Conservation (phyloP, 2,888 invertebrate genomes). For the Dysmachus trigonus region DNA sequence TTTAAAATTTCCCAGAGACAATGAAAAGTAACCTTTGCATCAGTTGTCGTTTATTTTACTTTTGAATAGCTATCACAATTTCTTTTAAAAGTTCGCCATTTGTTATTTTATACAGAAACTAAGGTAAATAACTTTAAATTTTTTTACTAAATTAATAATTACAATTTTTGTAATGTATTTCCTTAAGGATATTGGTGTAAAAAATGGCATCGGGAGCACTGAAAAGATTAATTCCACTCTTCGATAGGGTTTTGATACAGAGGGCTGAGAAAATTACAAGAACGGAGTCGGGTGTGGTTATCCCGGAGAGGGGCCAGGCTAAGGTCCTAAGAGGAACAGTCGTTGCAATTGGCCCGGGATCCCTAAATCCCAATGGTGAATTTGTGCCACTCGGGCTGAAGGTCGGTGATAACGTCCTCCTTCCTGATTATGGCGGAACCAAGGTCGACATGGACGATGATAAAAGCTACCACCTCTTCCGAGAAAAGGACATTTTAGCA, state of each 20-base stretch:
- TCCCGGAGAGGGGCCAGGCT: background rate
- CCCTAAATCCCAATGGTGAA: background rate
- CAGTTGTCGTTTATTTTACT: background rate
- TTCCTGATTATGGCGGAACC: conserved; percentile 16
- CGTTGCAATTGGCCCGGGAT: conserved; percentile 19
- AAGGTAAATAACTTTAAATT: background rate
- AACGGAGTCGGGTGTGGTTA: background rate
- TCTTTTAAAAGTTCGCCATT: background rate
- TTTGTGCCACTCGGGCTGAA: background rate
- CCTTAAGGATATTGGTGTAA: background rate
- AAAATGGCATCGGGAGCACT: background rate
- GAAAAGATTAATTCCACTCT: background rate
- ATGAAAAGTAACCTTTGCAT: background rate
- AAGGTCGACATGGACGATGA: background rate
- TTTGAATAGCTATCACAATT: background rate
- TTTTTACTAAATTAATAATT: background rate
- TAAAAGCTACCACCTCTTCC: background rate
- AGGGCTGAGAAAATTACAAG: background rate
- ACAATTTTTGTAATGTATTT: background rate
- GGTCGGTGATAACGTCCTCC: conserved; percentile 1
- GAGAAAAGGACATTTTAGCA: conserved; percentile 18
- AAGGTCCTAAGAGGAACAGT: background rate
- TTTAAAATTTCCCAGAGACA: background rate
- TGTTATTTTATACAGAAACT: background rate
- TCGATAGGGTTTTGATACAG: conserved; percentile 13